Percentiles rank a stretch among this genome's conserved stretches.
These are phyloP conservation scores for Caretta caretta DNA, from an alignment of 2,113 vertebrate genomes.

Conservation along the genomic window DNA sequence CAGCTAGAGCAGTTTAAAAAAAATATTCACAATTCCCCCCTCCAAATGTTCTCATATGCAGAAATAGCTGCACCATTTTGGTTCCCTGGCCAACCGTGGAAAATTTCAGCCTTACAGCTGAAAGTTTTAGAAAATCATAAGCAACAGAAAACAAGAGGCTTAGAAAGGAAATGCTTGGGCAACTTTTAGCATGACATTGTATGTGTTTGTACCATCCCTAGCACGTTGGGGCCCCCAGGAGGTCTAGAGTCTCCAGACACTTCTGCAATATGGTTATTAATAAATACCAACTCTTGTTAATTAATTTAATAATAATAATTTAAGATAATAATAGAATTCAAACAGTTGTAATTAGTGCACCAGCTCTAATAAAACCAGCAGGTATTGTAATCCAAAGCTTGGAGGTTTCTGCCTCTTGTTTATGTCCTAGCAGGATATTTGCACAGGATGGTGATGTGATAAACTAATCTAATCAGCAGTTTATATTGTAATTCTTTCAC, in stretches of 20 bases:
- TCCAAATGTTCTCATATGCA: neutral
- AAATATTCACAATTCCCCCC: neutral
- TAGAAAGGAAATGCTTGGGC: neutral
- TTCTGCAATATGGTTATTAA: neutral
- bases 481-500: neutral
- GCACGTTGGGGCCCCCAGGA: neutral
- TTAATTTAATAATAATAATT: neutral
- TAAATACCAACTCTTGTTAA: neutral
- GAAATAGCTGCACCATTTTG: neutral
- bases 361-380: accelerated
- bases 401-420: neutral
- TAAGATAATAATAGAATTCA: neutral
- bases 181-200: neutral
- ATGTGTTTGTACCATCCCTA: neutral
- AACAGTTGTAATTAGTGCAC: neutral
- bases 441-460: neutral
- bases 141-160: neutral
- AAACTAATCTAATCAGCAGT: neutral
- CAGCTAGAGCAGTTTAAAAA: neutral
- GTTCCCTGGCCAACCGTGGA: neutral
- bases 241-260: neutral
- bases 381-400: neutral
- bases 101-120: neutral
- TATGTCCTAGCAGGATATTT: neutral
- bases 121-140: neutral